Base-by-base conservation (phyloP, 2,888 invertebrate genomes). In the Sminthurinus aureus region DNA sequence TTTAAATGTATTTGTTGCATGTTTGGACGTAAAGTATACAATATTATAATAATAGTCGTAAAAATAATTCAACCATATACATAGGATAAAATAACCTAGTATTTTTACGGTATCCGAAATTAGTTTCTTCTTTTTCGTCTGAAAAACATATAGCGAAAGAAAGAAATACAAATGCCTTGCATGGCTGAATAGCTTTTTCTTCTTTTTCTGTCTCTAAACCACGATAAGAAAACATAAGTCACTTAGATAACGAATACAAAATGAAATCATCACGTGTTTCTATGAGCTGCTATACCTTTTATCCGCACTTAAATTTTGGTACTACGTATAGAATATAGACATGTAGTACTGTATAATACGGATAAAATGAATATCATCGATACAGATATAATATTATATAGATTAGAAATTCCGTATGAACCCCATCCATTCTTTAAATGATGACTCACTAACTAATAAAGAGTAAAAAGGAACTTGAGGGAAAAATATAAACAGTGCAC, bases 61-160 rank as follows among this genome's bases (percentile, higher is more conserved):
- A 80, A 79, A 79, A 79, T 79, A 66, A 67, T 79, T 79, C 79
- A 51, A 69, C 67, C 66, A 66, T 78, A 26, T 66, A 38, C 38
- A 38, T 38, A 38, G 38, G 38, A 64, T 64, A 78, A 78, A 38
- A 52, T 22, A 73, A 51, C 24, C 71, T 73, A 80, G 50, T 71
- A 71, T 80, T 71, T 79, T 73, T 80, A 73, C 50, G 80, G 71
- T 69, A 73, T 80, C 80, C 80, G 73, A 76, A 80, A 80, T 80
- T 50, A 80, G 52, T 71, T 80, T 38, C 38, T 38, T 38, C 38
- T 38, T 38, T 38, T 38, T 38, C 38, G 3, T 38, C 71, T 79
- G 76, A 80, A 66, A 69, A 69, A 38, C 51, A 71, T 64, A 38
- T 64, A 38, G 78, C 78, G 26, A 77, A 58, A 77, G 58, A 77